phyloP scores from a whole-genome alignment of 2,113 vertebrate species.

The Salminus brasiliensis region DNA sequence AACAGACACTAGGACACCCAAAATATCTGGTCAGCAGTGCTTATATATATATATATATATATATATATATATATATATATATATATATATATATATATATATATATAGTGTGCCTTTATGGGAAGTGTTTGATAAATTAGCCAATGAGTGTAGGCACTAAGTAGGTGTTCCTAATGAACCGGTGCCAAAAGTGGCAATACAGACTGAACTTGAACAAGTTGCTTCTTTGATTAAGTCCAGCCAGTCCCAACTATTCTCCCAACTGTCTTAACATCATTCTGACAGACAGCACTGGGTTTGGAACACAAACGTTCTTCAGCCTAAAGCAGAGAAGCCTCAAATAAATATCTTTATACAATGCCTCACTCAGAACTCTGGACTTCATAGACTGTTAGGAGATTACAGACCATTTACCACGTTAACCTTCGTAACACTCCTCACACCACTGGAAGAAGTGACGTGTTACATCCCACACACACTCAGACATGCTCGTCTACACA shows the following conservation, averaged over 20 bases:
- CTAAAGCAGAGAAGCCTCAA: background rate
- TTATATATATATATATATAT: too few relatives aligned
- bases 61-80: too few relatives aligned
- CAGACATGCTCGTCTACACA: constrained; percentile 18
- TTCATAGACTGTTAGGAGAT: background rate
- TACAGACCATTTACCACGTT: background rate
- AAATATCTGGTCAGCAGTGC: too few relatives aligned
- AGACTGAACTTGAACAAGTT: background rate
- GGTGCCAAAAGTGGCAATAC: background rate
- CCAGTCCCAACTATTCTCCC: background rate
- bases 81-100: too few relatives aligned
- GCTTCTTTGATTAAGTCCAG: background rate
- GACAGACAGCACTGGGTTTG: background rate
- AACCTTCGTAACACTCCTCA: background rate
- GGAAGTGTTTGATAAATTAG: too few relatives aligned
- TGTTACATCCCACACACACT: constrained; percentile 41
- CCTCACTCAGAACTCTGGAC: background rate
- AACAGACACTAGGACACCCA: too few relatives aligned
- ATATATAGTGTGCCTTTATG: too few relatives aligned
- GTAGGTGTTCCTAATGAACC: too few relatives aligned
- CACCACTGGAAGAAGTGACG: background rate
- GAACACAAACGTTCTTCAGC: background rate
- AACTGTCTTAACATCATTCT: background rate
- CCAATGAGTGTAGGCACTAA: too few relatives aligned
- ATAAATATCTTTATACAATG: background rate